Evolutionary conservation across 2,797 vertebrate species (phyloP), one percentile per base, ranked within the genome.

Genomic region (Gymnoscopelus microlampas): DNA sequence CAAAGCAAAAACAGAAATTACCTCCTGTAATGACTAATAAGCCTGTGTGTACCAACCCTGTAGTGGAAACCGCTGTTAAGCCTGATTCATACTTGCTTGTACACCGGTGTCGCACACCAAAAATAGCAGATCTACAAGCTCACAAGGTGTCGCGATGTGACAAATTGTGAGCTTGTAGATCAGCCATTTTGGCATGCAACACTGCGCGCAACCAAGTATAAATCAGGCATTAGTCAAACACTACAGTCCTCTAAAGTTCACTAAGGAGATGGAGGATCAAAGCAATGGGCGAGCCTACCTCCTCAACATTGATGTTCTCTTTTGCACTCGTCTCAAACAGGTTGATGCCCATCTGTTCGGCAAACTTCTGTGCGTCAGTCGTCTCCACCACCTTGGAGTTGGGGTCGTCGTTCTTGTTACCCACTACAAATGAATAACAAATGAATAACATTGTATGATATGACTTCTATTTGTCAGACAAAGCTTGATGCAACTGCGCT

Each of bases 321-420:
- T 99, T 99, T 77, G 98, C 98, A 29, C 98, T 99, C 60, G 98
- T 99, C 93, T 99, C 98, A 74, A 98, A 99, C 89, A 99, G 91
- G 73, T 95, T 96, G 92, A 99, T 98, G 78, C 96, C 96, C 98
- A 99, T 99, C 95, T 99, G 98, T 83, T 96, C 98, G 0, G 98
- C 98, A 76, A 99, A 99, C 88, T 98, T 99, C 92, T 98, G 96
- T 5, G 98, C 97, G 5, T 99, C 98, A 74, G 96, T 96, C 0
- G 96, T 99, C 94, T 99, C 98, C 63, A 99, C 98, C 83, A 99
- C 97, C 90, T 99, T 99, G 68, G 97, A 95, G 84, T 96, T 96
- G 1, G 98, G 97, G 86, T 99, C 97, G 5, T 99, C 98, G 2
- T 99, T 99, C 90, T 99, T 99, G 88, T 99, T 99, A 69, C 98